Evolutionary conservation across 2,113 vertebrate genomes (phyloP), one percentile per base, ranked within the genome.

Genomic region (Tylochromis polylepis): DNA sequence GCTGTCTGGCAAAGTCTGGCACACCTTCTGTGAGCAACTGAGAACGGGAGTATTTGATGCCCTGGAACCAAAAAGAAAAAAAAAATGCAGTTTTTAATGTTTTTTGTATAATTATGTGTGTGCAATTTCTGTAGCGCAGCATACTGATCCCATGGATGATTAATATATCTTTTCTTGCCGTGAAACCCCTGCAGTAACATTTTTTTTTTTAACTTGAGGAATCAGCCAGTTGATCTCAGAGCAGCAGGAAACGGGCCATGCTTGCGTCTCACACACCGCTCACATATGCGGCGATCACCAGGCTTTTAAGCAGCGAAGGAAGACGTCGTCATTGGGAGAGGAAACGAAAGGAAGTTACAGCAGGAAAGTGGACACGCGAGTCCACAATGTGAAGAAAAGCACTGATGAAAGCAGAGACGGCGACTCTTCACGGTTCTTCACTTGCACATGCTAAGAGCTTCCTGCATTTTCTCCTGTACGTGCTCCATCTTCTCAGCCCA

Each of bases 401-500:
- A 20, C 6, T 5, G 10, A 29, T 0, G 24, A 59, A 59, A 79
- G 79, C 79, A 65, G 46, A 20, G n/a, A 0, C 4, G 34, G 27
- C 4, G 57, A 38, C 6, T 49, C 80, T 49, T 79, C n/a, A 8
- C 11, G 4, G 7, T 43, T n/a, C 43, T 72, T 96, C 87, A 96
- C 11, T 94, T 94, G 95, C 96, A 97, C 58, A 4, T 91, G 51
- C 70, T 3, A 3, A 97, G 94, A 3, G 94, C 95, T 56, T 96
- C 94, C 90, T 96, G 89, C 96, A 97, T 97, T 90, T 92, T 93
- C 82, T 90, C 90, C 84, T 96, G 94, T 81, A 97, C 96, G 0
- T 94, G 58, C 85, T 95, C 91, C 96, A 97, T 97, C 82, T 96
- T 97, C 87, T 96, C 90, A 0, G 89, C 85, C 96, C 96, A 97